Conservation (phyloP, 92 coral and sea anemone genomes). For the Paramuricea clavata region DNA sequence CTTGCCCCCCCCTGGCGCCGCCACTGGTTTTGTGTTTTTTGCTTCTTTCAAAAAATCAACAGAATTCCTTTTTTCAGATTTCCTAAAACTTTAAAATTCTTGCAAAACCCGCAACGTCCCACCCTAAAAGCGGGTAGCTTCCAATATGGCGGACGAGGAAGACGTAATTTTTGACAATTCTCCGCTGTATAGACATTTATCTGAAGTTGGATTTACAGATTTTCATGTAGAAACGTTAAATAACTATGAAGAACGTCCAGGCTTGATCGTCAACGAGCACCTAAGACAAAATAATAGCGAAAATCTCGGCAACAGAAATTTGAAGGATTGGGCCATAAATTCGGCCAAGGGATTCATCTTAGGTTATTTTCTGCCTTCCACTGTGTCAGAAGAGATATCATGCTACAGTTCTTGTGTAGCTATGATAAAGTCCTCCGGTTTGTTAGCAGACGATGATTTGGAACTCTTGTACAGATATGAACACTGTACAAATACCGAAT, state of each 20-base stretch:
- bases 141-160: slow-evolving; percentile 74
- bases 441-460: slow-evolving; percentile 78
- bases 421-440: slow-evolving; percentile 66
- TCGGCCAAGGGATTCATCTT: neutral
- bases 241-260: neutral
- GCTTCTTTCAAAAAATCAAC: neutral
- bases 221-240: slow-evolving; percentile 69
- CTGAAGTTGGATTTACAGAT: slow-evolving; percentile 86
- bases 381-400: neutral
- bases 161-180: slow-evolving; percentile 92
- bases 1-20: no score
- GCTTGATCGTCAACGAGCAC: neutral
- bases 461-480: slow-evolving; percentile 82
- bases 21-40: no score
- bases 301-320: neutral
- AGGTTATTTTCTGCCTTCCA: neutral
- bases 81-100: neutral
- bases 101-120: neutral
- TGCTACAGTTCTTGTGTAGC: slow-evolving; percentile 7
- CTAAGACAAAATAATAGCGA: neutral
- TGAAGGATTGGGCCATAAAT: neutral
- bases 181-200: slow-evolving; percentile 85
- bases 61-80: neutral
- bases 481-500: slow-evolving; percentile 65
- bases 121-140: neutral